Conservation (phyloP, 2,113 vertebrate species). For the Rhinichthys klamathensis region DNA sequence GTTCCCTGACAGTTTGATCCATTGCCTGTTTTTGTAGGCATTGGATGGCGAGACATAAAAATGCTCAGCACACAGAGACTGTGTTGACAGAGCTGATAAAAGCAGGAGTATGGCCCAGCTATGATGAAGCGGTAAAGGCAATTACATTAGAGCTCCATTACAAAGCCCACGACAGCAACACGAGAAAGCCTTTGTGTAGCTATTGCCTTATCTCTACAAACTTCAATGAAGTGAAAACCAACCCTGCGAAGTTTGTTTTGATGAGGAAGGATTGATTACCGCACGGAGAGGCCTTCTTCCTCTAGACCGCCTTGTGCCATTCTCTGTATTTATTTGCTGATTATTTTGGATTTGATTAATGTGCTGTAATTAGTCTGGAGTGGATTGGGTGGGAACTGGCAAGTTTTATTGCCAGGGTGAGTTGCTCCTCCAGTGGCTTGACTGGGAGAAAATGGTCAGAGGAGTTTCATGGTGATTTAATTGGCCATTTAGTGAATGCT, state of each 20-base stretch:
- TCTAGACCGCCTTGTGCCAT: slow-evolving; percentile 15
- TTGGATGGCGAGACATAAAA: slow-evolving; percentile 27
- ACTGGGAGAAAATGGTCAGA: slow-evolving; percentile 40
- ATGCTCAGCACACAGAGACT: slow-evolving; percentile 15
- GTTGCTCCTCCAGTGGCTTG: slow-evolving; percentile 1
- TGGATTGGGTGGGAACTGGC: slow-evolving; percentile 33
- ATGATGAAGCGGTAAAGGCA: slow-evolving; percentile 48
- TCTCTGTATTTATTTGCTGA: slow-evolving; percentile 41
- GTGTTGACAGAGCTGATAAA: slow-evolving; percentile 41
- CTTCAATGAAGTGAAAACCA: slow-evolving; percentile 18
- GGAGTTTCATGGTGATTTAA: slow-evolving; percentile 46
- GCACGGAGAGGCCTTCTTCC: not conserved
- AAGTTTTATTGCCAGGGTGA: slow-evolving; percentile 28
- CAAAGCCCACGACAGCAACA: slow-evolving; percentile 22
- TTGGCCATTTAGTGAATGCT: slow-evolving; percentile 9
- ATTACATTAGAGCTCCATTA: slow-evolving; percentile 50
- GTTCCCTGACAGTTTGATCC: slow-evolving; percentile 40
- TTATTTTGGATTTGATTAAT: slow-evolving; percentile 51
- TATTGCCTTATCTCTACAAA: slow-evolving; percentile 35
- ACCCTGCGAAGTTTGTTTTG: slow-evolving; percentile 15
- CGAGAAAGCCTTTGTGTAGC: slow-evolving; percentile 36
- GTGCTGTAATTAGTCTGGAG: slow-evolving; percentile 42
- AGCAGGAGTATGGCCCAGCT: slow-evolving; percentile 12
- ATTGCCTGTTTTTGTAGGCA: slow-evolving; percentile 29
- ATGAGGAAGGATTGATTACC: slow-evolving; percentile 48